Evolutionary conservation across 2,797 vertebrate genomes (phyloP).

Genomic region (Sciurus carolinensis): DNA sequence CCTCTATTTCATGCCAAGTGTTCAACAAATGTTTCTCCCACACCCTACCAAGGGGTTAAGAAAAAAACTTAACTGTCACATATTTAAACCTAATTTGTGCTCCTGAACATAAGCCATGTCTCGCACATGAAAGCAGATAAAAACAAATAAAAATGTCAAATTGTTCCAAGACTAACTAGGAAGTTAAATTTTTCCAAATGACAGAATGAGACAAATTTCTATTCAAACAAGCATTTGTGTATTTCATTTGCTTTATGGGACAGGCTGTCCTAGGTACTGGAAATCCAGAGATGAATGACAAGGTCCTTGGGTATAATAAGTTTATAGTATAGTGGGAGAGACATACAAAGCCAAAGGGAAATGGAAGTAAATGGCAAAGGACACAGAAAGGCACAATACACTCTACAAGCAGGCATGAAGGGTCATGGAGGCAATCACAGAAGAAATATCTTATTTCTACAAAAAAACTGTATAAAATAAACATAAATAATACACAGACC

Average conservation of each 20-base stretch:
- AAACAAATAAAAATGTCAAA: slow-evolving; percentile 74
- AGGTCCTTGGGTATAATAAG: not conserved
- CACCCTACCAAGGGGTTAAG: slow-evolving; percentile 21
- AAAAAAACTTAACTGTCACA: not conserved
- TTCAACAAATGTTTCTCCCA: not conserved
- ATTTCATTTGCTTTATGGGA: not conserved
- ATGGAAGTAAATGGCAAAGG: slow-evolving; percentile 32
- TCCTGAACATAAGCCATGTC: slow-evolving; percentile 74
- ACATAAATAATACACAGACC: not conserved
- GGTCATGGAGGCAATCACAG: not conserved
- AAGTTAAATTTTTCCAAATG: slow-evolving; percentile 70
- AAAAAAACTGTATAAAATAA: not conserved
- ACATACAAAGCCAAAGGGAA: slow-evolving; percentile 34
- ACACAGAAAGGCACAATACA: not conserved
- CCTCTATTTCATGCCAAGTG: not conserved
- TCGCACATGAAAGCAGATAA: slow-evolving; percentile 69
- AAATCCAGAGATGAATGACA: slow-evolving; percentile 50
- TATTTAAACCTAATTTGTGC: slow-evolving; percentile 66
- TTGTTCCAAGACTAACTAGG: slow-evolving; percentile 62
- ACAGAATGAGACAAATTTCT: slow-evolving; percentile 63
- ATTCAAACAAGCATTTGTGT: slow-evolving; percentile 5
- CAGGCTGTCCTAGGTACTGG: not conserved
- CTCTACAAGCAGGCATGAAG: not conserved
- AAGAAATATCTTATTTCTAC: slow-evolving; percentile 28
- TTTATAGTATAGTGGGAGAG: not conserved